A percentile compares a stretch with the other conserved stretches of the same genome.
phyloP scores from a whole-genome alignment of 1,140 invertebrate species.

The Episyrphus balteatus region DNA sequence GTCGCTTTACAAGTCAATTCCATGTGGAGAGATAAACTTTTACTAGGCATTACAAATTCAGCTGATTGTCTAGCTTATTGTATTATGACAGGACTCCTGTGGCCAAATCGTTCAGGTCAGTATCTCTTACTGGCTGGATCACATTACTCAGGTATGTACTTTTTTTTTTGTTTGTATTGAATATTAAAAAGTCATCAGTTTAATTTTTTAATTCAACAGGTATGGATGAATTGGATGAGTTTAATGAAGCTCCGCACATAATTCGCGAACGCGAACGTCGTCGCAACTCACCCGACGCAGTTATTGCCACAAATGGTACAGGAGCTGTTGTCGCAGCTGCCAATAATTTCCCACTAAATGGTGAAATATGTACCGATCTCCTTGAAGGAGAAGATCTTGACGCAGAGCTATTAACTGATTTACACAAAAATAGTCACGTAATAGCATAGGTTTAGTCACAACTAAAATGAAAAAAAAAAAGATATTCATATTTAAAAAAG shows the following conservation, averaged over 20 bases:
- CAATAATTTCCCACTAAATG: conserved; percentile 16
- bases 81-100: conserved; percentile 85
- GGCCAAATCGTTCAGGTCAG: conserved; percentile 83
- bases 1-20: conserved; percentile 88
- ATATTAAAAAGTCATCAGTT: not conserved
- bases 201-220: conserved; percentile 37
- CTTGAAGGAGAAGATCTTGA: conserved; percentile 29
- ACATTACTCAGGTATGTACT: conserved; percentile 42
- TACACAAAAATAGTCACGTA: conserved; percentile 35
- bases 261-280: conserved; percentile 29
- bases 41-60: conserved; percentile 87
- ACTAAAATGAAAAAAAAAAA: too few species aligned
- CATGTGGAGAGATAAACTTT: conserved; percentile 88
- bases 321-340: too few species aligned
- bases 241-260: conserved; percentile 79
- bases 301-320: conserved; percentile 1
- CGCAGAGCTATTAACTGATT: conserved; percentile 30
- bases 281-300: conserved; percentile 25
- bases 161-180: not conserved
- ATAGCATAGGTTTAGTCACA: conserved; percentile 19
- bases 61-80: conserved; percentile 89
- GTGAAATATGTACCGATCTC: conserved; percentile 24
- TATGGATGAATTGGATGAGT: conserved; percentile 78
- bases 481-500: too few species aligned
- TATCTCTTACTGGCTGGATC: conserved; percentile 71